Conservation (phyloP, 2,888 invertebrate species). For the Platerodrilus igneus region DNA sequence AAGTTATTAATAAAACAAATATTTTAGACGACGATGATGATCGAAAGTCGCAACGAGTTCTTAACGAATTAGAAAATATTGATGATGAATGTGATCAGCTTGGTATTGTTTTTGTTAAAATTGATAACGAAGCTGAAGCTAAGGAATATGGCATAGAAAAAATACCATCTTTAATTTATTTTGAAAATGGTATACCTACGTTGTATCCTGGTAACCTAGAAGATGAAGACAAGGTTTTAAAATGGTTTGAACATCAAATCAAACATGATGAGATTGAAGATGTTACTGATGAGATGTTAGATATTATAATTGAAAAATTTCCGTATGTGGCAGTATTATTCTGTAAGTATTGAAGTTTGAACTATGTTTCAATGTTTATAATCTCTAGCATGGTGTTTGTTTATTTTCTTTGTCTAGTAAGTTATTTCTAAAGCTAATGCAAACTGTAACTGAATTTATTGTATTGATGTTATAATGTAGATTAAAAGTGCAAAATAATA, state of each 20-base stretch:
- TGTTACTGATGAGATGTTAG: slow-evolving; percentile 90
- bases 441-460: too few relatives aligned
- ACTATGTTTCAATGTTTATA: background rate
- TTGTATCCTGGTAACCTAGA: slow-evolving; percentile 80
- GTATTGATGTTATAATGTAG: too few relatives aligned
- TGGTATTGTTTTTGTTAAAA: slow-evolving; percentile 88
- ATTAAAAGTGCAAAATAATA: too few relatives aligned
- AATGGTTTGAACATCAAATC: slow-evolving; percentile 80
- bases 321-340: slow-evolving; percentile 85
- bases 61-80: slow-evolving; percentile 87
- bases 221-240: slow-evolving; percentile 82
- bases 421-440: too few relatives aligned
- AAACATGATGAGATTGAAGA: slow-evolving; percentile 91
- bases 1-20: too few relatives aligned
- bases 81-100: slow-evolving; percentile 88
- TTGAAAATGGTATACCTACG: slow-evolving; percentile 69
- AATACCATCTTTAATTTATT: slow-evolving; percentile 79
- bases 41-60: slow-evolving; percentile 76
- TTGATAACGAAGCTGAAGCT: slow-evolving; percentile 85
- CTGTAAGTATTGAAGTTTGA: slow-evolving; percentile 60
- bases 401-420: too few relatives aligned
- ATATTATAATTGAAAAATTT: slow-evolving; percentile 82
- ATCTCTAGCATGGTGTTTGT: too few relatives aligned
- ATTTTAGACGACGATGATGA: slow-evolving; percentile 81
- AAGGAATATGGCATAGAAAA: slow-evolving; percentile 87